Evolutionary conservation across 2,797 vertebrate genomes (phyloP), one percentile per base, ranked within the genome.

Genomic region (Danio choprae): DNA sequence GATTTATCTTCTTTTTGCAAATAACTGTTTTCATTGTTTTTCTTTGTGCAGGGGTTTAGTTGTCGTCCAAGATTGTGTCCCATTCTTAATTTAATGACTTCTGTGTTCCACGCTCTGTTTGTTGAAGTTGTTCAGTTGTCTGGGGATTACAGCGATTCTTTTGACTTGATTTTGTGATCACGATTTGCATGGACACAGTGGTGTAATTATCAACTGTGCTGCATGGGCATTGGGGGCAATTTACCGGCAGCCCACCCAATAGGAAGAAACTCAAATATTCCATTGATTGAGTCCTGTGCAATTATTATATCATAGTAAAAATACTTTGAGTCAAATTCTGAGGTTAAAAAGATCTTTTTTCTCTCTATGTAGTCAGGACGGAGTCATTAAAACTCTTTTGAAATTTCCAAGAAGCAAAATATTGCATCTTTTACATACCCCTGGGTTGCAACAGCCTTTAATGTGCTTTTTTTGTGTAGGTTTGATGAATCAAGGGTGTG

Each of bases 191-290:
- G 4, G 7, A 41, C 16, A 20, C 9, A 59, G 58, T 36, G 36
- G 36, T 53, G 29, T 53, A 70, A 18, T 70, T 53, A 70, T 53
- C 48, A 69, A 51, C 67, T 60, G 15, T 59, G 13, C 15, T 7
- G 9, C 13, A n/a, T n/a, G n/a, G n/a, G n/a, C n/a, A n/a, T n/a
- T n/a, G 8, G 15, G 55, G 55, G 4, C 20, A 59, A 41, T n/a
- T 74, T 12, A 74, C 15, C 58, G 60, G 15, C 62, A 38, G 56
- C 72, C 16, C 58, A 74, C 16, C 44, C 58, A 74, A 48, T 10
- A 38, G 43, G 44, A 40, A n/a, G n/a, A n/a, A n/a, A 6, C 48
- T 48, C 48, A 5, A n/a, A n/a, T n/a, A n/a, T n/a, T n/a, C n/a
- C n/a, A n/a, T n/a, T n/a, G n/a, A n/a, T n/a, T n/a, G n/a, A n/a